Evolutionary conservation across 1,140 invertebrate species (phyloP), one percentile per base, ranked within the genome.

Genomic region (Zaprionus camerounensis): DNA sequence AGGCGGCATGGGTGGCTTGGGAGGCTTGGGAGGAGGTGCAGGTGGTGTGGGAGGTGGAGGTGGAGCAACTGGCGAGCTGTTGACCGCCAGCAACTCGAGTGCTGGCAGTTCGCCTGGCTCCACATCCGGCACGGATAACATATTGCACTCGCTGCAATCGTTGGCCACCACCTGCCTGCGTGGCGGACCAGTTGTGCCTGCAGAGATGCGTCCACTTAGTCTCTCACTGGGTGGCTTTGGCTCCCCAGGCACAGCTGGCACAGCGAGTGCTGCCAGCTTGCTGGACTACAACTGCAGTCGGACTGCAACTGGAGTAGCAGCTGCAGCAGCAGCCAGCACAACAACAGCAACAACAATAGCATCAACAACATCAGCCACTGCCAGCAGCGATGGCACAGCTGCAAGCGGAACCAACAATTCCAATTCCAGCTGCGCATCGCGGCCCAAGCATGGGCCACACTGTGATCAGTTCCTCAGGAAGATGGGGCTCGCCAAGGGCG

Each of bases 381-480:
- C 58, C 65, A 68, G 58, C 46, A 74, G 31, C 64, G 57, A 64
- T 36, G 67, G 61, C 59, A 20, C 64, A 63, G 26, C 51, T 38
- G 63, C 36, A 34, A 56, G 34, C 22, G 51, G 59, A 53, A 66
- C 63, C 41, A 71, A 36, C 36, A 71, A 56, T 41, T 41, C 41
- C 79, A 44, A 15, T 51, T 58, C 71, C 51, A 74, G 22, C 61
- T 59, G 20, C 75, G 64, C 51, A 67, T 67, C 62, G 28, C 66
- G 82, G 81, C 74, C 92, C 92, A 72, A 92, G 49, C 91, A 92
- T 41, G 92, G 92, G 78, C 92, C 92, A 81, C 92, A 93, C 82
- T 93, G 92, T 92, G 92, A 93, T 87, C 91, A 93, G 83, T 93
- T 93, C 82, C 85, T 93, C 76, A 91, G 79, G 49, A 93, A 93